Base-by-base conservation (phyloP, 2,113 vertebrate genomes). In the Chaetodon auriga region DNA sequence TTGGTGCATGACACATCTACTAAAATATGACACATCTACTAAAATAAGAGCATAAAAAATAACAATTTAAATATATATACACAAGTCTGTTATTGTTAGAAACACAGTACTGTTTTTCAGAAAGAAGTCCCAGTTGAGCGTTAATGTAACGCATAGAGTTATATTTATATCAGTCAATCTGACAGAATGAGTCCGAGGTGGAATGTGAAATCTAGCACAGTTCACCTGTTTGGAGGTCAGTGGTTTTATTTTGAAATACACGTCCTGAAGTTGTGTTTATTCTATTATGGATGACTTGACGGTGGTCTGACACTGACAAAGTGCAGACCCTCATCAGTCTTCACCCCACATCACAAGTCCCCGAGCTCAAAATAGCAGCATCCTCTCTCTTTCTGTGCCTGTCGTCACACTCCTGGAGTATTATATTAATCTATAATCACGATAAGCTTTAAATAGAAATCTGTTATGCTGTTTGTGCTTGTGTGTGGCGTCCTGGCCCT, bases 261-360 rank as follows among this genome's bases (percentile, higher is more conserved):
- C 9, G 4, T 10, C 35, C 51, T 51, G 53, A 46, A 13, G 43
- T 10, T 21, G 1, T 61, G 30, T 46, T 41, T 45, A 25, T 4
- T 8, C 14, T 19, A 54, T 4, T 6, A 2, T 70, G 74, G 51
- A 18, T 19, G 70, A 13, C 81, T 81, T 86, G 72, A 88, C 61
- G n/a, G 46, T n/a, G 58, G 78, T 82, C 87, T 94, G 94, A 89
- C 92, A 88, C 68, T 95, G 94, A 96, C 87, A 91, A 72, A 93
- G 87, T 65, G 89, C 95, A 95, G 94, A 94, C 90, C 68, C 87
- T 49, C 78, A 70, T 85, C 65, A 68, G 77, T 92, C 73, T 74
- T 89, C 84, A 88, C 85, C 79, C 78, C 54, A 85, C 88, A 90
- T 92, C 90, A 88, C 83, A 85, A 82, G 84, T 76, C 77, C 80